phyloP scores from a whole-genome alignment of 2,888 invertebrate genomes.

The Lasioglossum marginatum region DNA sequence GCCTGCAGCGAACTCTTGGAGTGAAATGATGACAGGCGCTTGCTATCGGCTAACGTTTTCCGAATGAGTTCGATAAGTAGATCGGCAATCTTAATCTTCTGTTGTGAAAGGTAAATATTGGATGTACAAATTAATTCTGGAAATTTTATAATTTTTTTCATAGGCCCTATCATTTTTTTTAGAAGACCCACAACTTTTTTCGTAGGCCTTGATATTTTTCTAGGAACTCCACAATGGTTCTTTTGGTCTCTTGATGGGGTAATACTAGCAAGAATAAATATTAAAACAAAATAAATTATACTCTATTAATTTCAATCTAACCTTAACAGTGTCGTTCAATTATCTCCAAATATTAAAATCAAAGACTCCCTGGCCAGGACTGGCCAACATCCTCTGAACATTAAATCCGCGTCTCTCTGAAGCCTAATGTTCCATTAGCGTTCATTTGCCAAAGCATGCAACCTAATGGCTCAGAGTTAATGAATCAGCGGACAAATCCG shows the following conservation, averaged over 20 bases:
- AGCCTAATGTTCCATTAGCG: neutral
- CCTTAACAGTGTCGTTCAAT: no score
- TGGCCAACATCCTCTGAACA: neutral
- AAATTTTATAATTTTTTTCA: neutral
- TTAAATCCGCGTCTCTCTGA: neutral
- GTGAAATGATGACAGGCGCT: neutral
- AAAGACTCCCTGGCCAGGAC: no score
- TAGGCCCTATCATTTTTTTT: no score
- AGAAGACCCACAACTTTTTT: no score
- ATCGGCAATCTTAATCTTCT: neutral
- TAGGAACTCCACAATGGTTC: neutral
- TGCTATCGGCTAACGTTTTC: neutral
- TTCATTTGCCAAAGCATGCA: neutral
- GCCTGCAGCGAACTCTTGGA: neutral
- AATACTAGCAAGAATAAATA: neutral
- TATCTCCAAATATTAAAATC: no score
- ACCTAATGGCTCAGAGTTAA: neutral
- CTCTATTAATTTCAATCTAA: no score
- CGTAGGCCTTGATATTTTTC: no score
- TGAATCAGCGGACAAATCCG: neutral
- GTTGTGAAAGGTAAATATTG: neutral
- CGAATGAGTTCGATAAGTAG: neutral
- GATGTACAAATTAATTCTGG: neutral
- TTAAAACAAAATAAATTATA: neutral
- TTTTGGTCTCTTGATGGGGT: neutral